These are phyloP conservation scores for Lamellibrachia luymesi DNA, from an alignment of 1,140 invertebrate genomes.

Conservation along the genomic window DNA sequence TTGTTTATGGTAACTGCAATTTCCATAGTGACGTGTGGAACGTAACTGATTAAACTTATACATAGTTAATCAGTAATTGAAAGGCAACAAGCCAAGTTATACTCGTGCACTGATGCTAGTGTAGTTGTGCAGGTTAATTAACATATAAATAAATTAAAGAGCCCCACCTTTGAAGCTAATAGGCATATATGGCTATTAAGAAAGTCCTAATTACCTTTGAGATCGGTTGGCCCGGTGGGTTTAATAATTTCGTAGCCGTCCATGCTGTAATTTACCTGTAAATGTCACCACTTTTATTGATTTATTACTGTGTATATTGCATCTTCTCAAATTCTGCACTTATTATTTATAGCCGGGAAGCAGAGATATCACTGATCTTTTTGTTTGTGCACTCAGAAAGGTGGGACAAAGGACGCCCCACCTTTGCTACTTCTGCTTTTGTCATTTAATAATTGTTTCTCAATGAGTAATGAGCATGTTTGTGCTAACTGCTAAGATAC, in stretches of 20 bases:
- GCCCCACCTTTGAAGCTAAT: background rate
- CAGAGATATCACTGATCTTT: background rate
- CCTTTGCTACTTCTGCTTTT: no score
- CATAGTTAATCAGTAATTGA: background rate
- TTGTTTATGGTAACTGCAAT: background rate
- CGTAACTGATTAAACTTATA: background rate
- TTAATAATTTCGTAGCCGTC: background rate
- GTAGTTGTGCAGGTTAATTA: background rate
- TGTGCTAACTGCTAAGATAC: no score
- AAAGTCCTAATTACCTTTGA: constrained; percentile 1
- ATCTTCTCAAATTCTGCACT: background rate
- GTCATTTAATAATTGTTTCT: no score
- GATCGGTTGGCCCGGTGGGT: background rate
- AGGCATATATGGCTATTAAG: background rate
- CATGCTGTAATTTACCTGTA: background rate
- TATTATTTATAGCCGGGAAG: background rate
- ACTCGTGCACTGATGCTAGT: background rate
- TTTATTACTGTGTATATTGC: background rate
- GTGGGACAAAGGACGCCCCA: no score
- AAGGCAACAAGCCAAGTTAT: background rate
- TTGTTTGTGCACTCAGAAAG: background rate
- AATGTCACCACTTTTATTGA: background rate
- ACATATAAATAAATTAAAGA: constrained; percentile 2
- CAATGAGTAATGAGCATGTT: no score
- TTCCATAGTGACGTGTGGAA: background rate